Percentiles rank a stretch among this genome's conserved stretches.
These are phyloP conservation scores for Rapana venosa DNA, from an alignment of 2,888 invertebrate genomes.

Conservation along the genomic window DNA sequence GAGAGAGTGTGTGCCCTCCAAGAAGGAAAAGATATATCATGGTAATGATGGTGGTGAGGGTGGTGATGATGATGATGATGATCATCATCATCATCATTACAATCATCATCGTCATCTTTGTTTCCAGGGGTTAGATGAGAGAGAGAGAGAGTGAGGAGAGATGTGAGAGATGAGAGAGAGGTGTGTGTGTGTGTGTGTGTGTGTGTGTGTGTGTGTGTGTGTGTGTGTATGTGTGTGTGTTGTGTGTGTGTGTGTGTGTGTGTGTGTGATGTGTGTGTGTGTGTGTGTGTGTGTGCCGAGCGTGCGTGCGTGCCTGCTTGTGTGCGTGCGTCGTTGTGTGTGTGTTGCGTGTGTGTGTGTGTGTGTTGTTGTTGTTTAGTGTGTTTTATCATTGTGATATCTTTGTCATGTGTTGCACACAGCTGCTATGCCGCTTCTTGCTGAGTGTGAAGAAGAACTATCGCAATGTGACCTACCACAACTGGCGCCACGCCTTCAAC, in stretches of 20 bases:
- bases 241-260: background rate
- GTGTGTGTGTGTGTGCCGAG: too few relatives aligned
- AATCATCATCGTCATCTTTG: too few relatives aligned
- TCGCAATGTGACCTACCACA: conserved; percentile 95
- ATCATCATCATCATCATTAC: too few relatives aligned
- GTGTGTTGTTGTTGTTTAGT: background rate
- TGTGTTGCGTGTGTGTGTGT: conserved; percentile 16
- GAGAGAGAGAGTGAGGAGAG: background rate
- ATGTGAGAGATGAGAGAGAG: background rate
- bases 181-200: conserved; percentile 14
- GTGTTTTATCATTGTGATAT: background rate
- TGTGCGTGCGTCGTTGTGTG: background rate
- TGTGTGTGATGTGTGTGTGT: too few relatives aligned
- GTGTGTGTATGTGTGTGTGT: conserved; percentile 21
- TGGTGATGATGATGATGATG: too few relatives aligned
- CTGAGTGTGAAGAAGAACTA: conserved; percentile 97
- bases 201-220: conserved; percentile 30
- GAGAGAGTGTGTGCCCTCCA: too few relatives aligned
- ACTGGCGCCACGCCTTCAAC: conserved; percentile 88
- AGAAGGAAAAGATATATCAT: too few relatives aligned
- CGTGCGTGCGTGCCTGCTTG: too few relatives aligned
- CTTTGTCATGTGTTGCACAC: conserved; percentile 43
- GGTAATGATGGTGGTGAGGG: too few relatives aligned
- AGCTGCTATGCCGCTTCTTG: conserved; percentile 83
- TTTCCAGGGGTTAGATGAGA: background rate